Percentiles rank a stretch among this genome's conserved stretches.
phyloP scores from a whole-genome alignment of 1,140 invertebrate species.

The Rhyzopertha dominica region DNA sequence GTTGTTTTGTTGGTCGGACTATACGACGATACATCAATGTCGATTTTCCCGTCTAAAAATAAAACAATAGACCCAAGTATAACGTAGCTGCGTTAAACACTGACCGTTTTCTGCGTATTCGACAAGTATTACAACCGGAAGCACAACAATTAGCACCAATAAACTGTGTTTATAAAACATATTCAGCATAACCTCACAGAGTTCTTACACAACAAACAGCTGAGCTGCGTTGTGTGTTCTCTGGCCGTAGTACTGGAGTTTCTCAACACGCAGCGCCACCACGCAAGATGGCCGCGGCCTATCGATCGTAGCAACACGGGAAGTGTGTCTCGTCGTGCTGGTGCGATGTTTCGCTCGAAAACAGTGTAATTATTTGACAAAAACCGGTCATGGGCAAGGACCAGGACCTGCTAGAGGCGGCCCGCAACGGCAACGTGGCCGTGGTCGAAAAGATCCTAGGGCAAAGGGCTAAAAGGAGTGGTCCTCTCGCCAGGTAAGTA shows the following conservation, averaged over 20 bases:
- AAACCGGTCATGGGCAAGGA: slow-evolving; percentile 88
- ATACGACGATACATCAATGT: slow-evolving; percentile 5
- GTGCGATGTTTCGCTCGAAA: slow-evolving; percentile 53
- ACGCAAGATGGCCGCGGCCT: slow-evolving; percentile 63
- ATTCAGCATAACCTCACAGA: too few species aligned
- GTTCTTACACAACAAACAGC: too few species aligned
- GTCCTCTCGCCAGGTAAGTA: slow-evolving; percentile 83
- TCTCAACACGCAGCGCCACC: slow-evolving; percentile 31
- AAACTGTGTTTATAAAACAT: too few species aligned
- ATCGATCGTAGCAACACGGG: slow-evolving; percentile 63
- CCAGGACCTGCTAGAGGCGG: slow-evolving; percentile 92
- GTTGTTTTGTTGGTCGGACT: not conserved
- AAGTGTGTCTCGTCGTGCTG: slow-evolving; percentile 38
- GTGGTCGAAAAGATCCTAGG: slow-evolving; percentile 87
- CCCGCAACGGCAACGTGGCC: slow-evolving; percentile 81
- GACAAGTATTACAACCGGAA: too few species aligned
- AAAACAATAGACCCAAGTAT: too few species aligned
- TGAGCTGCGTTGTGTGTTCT: too few species aligned
- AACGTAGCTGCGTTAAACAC: too few species aligned
- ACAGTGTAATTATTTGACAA: slow-evolving; percentile 45
- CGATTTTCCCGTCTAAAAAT: not conserved
- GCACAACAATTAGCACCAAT: too few species aligned
- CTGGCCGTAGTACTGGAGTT: slow-evolving; percentile 5
- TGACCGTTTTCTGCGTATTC: too few species aligned
- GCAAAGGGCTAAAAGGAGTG: slow-evolving; percentile 84